phyloP scores from a whole-genome alignment of 2,113 vertebrate species.

The Grammomys dolichurus region DNA sequence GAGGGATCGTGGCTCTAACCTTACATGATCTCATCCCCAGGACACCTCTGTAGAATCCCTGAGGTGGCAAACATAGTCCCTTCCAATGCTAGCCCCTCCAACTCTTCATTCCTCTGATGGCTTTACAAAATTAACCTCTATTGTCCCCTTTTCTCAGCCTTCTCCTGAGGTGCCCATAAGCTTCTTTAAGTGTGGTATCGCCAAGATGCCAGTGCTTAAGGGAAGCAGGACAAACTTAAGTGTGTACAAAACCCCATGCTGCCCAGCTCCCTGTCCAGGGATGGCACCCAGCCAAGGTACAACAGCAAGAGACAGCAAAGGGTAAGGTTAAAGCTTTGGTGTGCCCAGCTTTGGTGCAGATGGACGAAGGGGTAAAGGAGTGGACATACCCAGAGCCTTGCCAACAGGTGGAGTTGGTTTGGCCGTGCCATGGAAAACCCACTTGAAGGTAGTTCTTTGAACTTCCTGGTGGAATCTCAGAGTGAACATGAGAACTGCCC shows the following conservation, averaged over 20 bases:
- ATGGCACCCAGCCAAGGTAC: background rate
- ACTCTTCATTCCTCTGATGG: background rate
- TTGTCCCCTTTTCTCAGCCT: background rate
- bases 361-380: background rate
- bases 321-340: background rate
- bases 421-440: background rate
- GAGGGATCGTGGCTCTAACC: background rate
- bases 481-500: background rate
- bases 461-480: background rate
- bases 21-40: no score
- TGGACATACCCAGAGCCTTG: background rate
- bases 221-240: background rate
- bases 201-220: background rate
- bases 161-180: background rate
- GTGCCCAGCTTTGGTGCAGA: background rate
- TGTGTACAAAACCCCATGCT: rapidly evolving
- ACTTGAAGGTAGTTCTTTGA: background rate
- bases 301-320: background rate
- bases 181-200: background rate
- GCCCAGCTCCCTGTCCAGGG: background rate
- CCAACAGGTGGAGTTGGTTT: background rate
- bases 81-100: background rate
- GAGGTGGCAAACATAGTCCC: background rate
- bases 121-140: background rate
- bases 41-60: background rate